phyloP scores from a whole-genome alignment of 2,888 invertebrate species.

The Acanthoscelides obtectus region DNA sequence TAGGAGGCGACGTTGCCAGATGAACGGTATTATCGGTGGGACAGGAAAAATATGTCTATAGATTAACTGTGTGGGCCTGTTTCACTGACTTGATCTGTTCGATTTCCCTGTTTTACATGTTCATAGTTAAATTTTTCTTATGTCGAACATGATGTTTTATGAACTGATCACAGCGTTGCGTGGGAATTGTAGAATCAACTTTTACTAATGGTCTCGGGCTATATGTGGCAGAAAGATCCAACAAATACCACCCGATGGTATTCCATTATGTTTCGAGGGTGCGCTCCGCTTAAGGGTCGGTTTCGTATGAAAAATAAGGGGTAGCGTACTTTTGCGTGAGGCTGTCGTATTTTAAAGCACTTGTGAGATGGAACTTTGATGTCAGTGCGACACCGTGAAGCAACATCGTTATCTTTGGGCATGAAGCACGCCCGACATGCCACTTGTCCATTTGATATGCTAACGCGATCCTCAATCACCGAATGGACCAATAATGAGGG shows the following conservation, averaged over 20 bases:
- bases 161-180: too few relatives aligned
- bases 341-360: conserved; percentile 24
- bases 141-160: too few relatives aligned
- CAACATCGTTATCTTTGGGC: background rate
- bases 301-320: conserved; percentile 7
- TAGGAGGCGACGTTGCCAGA: too few relatives aligned
- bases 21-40: too few relatives aligned
- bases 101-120: too few relatives aligned
- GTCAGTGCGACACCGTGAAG: conserved; percentile 9
- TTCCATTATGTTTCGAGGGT: background rate
- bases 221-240: background rate
- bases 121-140: too few relatives aligned
- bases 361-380: conserved; percentile 35
- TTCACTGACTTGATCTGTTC: too few relatives aligned
- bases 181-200: too few relatives aligned
- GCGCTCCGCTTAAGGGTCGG: background rate
- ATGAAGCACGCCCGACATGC: conserved; percentile 16
- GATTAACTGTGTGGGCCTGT: too few relatives aligned
- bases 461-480: conserved; percentile 23
- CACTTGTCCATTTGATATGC: conserved; percentile 32
- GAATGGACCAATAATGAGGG: conserved; percentile 3
- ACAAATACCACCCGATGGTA: background rate
- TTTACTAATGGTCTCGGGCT: background rate
- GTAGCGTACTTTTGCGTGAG: conserved; percentile 12
- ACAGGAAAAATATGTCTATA: too few relatives aligned